Evolutionary conservation across 1,140 invertebrate species (phyloP).

Genomic region (Rhopalosiphum padi): DNA sequence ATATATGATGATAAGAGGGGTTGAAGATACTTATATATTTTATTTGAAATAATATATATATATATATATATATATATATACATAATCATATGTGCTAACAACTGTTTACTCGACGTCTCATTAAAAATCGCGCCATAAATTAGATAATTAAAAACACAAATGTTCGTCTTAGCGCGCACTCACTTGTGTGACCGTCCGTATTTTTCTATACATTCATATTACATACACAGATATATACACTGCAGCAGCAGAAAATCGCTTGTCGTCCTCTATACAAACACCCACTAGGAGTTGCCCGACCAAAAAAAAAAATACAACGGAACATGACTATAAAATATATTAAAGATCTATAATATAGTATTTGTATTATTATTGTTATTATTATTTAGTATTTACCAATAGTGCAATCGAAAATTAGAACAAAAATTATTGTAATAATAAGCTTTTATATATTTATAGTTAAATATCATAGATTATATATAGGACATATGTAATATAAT

Average conservation of each 20-base stretch:
- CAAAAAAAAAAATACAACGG: background rate
- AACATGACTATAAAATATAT: background rate
- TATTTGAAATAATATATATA: background rate
- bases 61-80: background rate
- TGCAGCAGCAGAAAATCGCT: background rate
- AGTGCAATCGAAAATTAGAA: background rate
- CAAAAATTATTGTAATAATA: background rate
- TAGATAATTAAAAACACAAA: constrained; percentile 49
- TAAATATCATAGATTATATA: background rate
- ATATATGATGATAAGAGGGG: background rate
- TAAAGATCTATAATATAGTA: background rate
- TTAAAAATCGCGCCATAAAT: constrained; percentile 45
- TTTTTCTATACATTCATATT: background rate
- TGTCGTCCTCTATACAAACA: background rate
- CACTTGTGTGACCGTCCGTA: too few relatives aligned
- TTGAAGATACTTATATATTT: background rate
- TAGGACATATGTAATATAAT: background rate
- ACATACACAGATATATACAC: background rate
- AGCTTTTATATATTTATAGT: background rate
- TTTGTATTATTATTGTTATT: too few relatives aligned
- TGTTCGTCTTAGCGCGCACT: background rate
- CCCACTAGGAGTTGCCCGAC: background rate
- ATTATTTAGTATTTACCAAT: background rate
- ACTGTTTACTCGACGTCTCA: background rate
- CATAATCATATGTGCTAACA: background rate